Conservation (phyloP, 2,888 invertebrate genomes). For the Lasioglossum figueresi region DNA sequence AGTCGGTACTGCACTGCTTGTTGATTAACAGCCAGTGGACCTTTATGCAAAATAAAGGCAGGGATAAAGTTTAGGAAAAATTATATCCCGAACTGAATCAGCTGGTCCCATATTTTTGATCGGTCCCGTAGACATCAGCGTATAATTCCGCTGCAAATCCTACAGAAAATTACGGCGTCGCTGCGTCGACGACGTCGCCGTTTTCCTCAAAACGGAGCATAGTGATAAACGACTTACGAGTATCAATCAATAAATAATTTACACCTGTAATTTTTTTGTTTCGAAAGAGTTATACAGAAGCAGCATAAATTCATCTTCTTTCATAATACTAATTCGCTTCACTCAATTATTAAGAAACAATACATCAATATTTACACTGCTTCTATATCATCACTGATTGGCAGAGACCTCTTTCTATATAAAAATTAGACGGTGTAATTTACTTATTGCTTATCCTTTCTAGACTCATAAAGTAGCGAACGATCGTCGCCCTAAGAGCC, state of each 20-base stretch:
- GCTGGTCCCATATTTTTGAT: background rate
- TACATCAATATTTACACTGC: background rate
- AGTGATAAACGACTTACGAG: slow-evolving; percentile 31
- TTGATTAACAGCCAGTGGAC: background rate
- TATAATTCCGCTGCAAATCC: background rate
- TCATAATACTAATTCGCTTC: background rate
- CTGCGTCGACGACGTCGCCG: background rate
- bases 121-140: background rate
- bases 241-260: background rate
- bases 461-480: slow-evolving; percentile 14
- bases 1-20: background rate
- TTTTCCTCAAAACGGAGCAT: background rate
- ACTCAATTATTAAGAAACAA: background rate
- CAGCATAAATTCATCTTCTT: background rate
- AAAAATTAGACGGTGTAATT: background rate
- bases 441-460: background rate
- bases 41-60: background rate
- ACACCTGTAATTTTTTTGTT: background rate
- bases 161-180: slow-evolving; percentile 27
- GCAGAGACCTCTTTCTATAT: background rate
- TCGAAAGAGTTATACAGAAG: background rate
- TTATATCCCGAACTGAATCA: background rate
- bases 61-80: background rate
- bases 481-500: background rate
- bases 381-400: background rate